Percentiles rank a stretch among this genome's conserved stretches.
Conservation (phyloP, 2,113 vertebrate genomes). For the Myanophis thanlyinensis region DNA sequence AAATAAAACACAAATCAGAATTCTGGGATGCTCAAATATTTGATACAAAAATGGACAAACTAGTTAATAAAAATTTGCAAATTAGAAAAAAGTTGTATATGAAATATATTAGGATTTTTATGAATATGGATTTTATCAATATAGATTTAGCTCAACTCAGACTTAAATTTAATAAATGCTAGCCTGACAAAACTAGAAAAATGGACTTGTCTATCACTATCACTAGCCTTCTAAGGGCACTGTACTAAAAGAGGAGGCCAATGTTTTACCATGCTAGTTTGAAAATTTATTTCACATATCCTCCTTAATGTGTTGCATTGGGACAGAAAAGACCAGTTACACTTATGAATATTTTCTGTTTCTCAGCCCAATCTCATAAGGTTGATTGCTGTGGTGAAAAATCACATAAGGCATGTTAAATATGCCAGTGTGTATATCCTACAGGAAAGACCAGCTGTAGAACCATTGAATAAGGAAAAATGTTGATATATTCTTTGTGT, state of each 20-base stretch:
- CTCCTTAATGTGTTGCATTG: not conserved
- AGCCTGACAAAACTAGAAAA: not conserved
- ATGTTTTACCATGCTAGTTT: not conserved
- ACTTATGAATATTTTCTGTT: not conserved
- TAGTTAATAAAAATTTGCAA: not conserved
- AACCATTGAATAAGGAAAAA: not conserved
- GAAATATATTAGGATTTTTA: not conserved
- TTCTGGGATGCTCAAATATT: not conserved
- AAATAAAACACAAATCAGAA: not conserved
- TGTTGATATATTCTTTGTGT: not conserved
- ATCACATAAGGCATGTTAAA: not conserved
- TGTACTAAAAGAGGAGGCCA: not conserved
- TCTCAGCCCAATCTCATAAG: not conserved
- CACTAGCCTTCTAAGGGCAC: not conserved
- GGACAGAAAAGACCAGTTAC: not conserved
- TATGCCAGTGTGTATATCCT: not conserved
- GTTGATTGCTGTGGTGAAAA: not conserved
- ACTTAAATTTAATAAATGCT: not conserved
- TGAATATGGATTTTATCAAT: not conserved
- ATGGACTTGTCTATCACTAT: not conserved
- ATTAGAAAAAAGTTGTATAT: not conserved
- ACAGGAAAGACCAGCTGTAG: not conserved
- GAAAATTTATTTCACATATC: not conserved
- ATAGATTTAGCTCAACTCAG: not conserved
- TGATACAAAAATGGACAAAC: not conserved